Evolutionary conservation across 2,888 invertebrate species (phyloP).

Genomic region (Apamea epomidion): DNA sequence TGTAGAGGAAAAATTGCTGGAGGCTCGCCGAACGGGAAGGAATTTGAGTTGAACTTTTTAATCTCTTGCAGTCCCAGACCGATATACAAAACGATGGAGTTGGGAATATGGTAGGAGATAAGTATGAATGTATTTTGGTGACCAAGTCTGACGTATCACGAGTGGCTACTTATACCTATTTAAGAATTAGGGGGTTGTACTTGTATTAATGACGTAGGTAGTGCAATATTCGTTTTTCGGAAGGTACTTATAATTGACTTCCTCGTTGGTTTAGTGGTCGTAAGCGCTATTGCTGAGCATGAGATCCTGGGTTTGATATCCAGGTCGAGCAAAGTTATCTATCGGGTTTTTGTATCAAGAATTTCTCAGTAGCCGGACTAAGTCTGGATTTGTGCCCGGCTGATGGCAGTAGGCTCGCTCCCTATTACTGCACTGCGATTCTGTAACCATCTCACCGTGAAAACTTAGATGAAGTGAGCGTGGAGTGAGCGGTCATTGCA

Average conservation of each 20-base stretch:
- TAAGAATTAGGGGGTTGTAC: not conserved
- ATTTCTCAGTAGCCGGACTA: no score
- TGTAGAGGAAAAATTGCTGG: slow-evolving; percentile 54
- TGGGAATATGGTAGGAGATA: not conserved
- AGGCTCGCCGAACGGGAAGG: slow-evolving; percentile 36
- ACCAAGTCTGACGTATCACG: not conserved
- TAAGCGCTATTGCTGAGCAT: not conserved
- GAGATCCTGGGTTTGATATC: no score
- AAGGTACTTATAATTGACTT: no score
- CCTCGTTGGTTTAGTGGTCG: not conserved
- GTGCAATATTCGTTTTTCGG: no score
- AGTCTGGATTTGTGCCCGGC: no score
- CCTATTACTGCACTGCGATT: no score
- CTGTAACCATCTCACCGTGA: no score
- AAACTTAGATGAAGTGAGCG: no score
- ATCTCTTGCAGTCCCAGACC: slow-evolving; percentile 30
- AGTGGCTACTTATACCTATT: not conserved
- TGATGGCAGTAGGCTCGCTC: no score
- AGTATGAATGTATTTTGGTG: not conserved
- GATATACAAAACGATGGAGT: slow-evolving; percentile 9
- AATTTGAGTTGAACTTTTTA: slow-evolving; percentile 57
- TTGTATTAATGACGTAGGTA: no score
- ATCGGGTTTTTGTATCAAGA: not conserved
- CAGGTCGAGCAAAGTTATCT: not conserved
- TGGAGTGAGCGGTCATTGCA: no score